Percentiles rank a stretch among this genome's conserved stretches.
Evolutionary conservation across 2,797 vertebrate genomes (phyloP).

Genomic region (Sebastes taczanowskii): DNA sequence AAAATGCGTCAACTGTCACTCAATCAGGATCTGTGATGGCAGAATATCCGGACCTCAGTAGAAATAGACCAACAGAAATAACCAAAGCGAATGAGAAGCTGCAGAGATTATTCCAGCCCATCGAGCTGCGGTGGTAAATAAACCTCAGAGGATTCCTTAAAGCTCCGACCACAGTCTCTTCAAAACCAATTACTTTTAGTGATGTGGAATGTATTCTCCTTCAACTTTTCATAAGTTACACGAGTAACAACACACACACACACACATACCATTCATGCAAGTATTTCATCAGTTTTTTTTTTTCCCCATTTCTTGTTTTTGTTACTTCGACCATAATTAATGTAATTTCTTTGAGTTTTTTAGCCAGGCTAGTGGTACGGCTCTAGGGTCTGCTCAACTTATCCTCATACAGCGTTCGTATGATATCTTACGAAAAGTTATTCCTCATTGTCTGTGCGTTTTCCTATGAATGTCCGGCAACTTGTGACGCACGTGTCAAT

Average conservation of each 20-base stretch:
- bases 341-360: not conserved
- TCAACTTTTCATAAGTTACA: not conserved
- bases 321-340: not conserved
- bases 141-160: not conserved
- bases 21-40: conserved; percentile 28
- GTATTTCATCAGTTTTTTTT: not conserved
- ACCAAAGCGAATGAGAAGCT: conserved; percentile 25
- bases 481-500: no score
- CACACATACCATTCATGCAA: not conserved
- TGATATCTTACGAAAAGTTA: no score
- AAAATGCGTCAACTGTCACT: conserved; percentile 34
- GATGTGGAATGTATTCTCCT: not conserved
- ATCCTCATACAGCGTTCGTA: no score
- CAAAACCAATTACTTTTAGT: conserved; percentile 22
- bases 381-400: not conserved
- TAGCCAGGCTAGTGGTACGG: not conserved
- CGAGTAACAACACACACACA: not conserved
- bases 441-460: no score
- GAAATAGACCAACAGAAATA: conserved; percentile 23
- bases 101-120: conserved; percentile 37
- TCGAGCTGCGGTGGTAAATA: conserved; percentile 16
- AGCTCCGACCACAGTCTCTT: not conserved
- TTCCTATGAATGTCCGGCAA: no score
- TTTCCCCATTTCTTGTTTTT: not conserved
- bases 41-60: not conserved